Percentiles rank a stretch among this genome's conserved stretches.
phyloP scores from a whole-genome alignment of 2,888 invertebrate genomes.

The Hylaea fasciaria region DNA sequence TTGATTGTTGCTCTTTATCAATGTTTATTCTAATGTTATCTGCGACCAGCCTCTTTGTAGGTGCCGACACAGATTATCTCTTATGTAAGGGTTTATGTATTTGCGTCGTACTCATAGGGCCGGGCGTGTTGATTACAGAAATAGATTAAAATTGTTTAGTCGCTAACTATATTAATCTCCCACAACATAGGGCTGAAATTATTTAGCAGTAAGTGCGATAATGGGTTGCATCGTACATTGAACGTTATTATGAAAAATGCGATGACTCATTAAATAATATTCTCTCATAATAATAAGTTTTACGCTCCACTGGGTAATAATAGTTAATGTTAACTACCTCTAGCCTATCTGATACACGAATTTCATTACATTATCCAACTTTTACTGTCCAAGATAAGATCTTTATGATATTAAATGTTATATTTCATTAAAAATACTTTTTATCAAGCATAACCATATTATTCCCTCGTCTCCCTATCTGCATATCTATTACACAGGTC shows the following conservation, averaged over 20 bases:
- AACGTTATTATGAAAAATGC: too few species aligned
- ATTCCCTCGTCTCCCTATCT: constrained; percentile 27
- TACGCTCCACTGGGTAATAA: too few species aligned
- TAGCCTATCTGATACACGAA: constrained; percentile 18
- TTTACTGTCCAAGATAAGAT: constrained; percentile 23
- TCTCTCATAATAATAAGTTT: too few species aligned
- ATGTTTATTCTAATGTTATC: constrained; percentile 53
- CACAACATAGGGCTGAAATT: too few species aligned
- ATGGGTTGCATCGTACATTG: too few species aligned
- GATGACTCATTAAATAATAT: too few species aligned
- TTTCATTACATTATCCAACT: constrained; percentile 21
- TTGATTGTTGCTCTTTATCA: constrained; percentile 66
- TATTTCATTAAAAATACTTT: constrained; percentile 8
- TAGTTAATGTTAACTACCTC: constrained; percentile 6
- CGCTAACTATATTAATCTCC: too few species aligned
- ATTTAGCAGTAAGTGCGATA: too few species aligned
- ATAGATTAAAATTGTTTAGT: too few species aligned
- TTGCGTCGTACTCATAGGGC: background rate
- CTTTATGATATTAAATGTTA: constrained; percentile 22
- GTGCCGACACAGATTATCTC: constrained; percentile 42
- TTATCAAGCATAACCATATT: constrained; percentile 10
- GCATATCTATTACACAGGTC: constrained; percentile 36
- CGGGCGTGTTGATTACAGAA: too few species aligned
- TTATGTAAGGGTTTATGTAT: background rate
- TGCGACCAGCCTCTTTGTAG: constrained; percentile 47